phyloP scores from a whole-genome alignment of 1,140 invertebrate species.

The Acromyrmex heyeri region DNA sequence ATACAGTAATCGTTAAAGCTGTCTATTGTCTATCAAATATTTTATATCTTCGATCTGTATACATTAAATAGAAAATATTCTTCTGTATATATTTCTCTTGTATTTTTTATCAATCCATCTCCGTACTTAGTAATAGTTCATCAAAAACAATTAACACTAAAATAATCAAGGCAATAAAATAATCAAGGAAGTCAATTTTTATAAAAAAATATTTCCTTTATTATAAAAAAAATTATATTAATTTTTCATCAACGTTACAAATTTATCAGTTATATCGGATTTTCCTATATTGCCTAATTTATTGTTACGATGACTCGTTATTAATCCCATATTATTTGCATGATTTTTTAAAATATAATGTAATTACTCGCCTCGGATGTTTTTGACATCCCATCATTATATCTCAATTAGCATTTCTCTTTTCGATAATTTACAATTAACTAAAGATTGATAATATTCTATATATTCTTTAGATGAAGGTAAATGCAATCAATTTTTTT shows the following conservation, averaged over 20 bases:
- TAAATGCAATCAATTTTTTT: no score
- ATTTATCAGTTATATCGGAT: not conserved
- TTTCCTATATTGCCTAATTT: not conserved
- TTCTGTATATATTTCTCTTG: conserved; percentile 74
- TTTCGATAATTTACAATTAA: no score
- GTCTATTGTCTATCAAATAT: conserved; percentile 80
- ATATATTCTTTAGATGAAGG: no score
- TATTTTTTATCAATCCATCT: not conserved
- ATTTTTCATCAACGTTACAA: not conserved
- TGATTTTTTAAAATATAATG: no score
- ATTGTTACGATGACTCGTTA: not conserved
- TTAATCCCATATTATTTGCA: no score
- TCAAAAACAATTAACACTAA: not conserved
- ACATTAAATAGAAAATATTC: conserved; percentile 83
- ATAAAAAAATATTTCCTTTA: not conserved
- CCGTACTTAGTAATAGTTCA: not conserved
- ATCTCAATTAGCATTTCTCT: no score
- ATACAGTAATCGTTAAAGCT: conserved; percentile 78
- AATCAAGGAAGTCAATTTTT: not conserved
- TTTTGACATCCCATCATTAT: no score
- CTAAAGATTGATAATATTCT: no score
- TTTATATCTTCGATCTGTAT: conserved; percentile 82
- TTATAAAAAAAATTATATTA: not conserved
- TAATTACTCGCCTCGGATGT: no score
- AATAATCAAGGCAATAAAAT: not conserved